Evolutionary conservation across 2,797 vertebrate species (phyloP).

Genomic region (Gephyroberyx darwinii): DNA sequence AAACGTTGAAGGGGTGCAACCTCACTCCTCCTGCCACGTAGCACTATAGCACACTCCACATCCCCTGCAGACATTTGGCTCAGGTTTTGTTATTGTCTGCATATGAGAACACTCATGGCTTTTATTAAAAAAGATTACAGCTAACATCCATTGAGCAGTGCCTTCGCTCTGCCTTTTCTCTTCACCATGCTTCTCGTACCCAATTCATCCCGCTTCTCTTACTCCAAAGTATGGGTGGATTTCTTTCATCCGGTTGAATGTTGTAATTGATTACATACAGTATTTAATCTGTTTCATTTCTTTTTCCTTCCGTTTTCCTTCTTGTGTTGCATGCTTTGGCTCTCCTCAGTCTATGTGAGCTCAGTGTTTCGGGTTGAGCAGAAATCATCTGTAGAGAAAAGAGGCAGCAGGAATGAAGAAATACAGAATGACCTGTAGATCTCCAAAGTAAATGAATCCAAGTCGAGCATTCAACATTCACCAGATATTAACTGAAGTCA

Average conservation of each 20-base stretch:
- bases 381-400: neutral
- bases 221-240: neutral
- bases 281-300: neutral
- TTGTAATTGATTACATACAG: neutral
- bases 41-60: slow-evolving; percentile 26
- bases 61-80: slow-evolving; percentile 44
- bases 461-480: too few relatives aligned
- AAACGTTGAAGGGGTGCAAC: slow-evolving; percentile 45
- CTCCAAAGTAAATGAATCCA: too few relatives aligned
- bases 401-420: neutral
- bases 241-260: slow-evolving; percentile 1
- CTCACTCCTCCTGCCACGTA: slow-evolving; percentile 63
- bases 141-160: neutral
- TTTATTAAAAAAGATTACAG: slow-evolving; percentile 49
- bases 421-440: neutral
- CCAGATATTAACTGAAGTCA: too few relatives aligned
- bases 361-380: neutral
- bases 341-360: neutral
- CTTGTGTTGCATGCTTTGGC: slow-evolving; percentile 1
- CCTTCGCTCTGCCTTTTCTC: neutral
- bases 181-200: slow-evolving; percentile 3
- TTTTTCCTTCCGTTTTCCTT: slow-evolving; percentile 7
- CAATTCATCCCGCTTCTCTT: neutral
- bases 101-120: slow-evolving; percentile 39
- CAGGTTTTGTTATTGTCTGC: slow-evolving; percentile 49